phyloP scores from a whole-genome alignment of 2,797 vertebrate genomes.

The Bryconaethiops microstoma region DNA sequence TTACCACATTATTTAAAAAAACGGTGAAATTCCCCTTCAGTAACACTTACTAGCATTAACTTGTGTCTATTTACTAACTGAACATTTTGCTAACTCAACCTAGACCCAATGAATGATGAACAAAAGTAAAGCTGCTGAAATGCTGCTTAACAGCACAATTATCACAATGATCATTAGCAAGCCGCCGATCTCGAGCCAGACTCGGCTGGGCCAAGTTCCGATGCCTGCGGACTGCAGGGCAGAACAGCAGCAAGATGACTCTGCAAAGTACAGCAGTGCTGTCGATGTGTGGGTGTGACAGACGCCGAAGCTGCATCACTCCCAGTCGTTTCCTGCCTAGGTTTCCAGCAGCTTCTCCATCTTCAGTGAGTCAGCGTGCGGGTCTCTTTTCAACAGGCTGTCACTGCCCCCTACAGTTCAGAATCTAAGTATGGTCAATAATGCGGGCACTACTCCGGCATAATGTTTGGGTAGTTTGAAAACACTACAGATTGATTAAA shows the following conservation, averaged over 20 bases:
- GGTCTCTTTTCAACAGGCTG: background rate
- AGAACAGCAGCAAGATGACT: background rate
- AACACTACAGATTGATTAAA: background rate
- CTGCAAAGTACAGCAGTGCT: slow-evolving; percentile 8
- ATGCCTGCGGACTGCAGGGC: background rate
- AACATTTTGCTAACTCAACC: no score
- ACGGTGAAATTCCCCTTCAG: no score
- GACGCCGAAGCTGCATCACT: slow-evolving; percentile 8
- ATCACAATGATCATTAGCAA: background rate
- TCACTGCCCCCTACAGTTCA: slow-evolving; percentile 3
- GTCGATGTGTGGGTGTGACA: slow-evolving; percentile 21
- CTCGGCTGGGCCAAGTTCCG: background rate
- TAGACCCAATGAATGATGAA: no score
- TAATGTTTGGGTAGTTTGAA: no score
- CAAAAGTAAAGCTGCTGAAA: no score
- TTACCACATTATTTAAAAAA: no score
- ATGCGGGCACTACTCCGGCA: no score
- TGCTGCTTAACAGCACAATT: background rate
- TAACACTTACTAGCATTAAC: no score
- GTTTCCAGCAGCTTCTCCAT: background rate
- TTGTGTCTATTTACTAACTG: no score
- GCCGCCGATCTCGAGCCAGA: background rate
- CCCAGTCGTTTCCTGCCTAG: background rate
- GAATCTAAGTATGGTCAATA: background rate
- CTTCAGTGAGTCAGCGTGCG: background rate